Conservation (phyloP, 2,888 invertebrate genomes). For the Cremastinae sp. region DNA sequence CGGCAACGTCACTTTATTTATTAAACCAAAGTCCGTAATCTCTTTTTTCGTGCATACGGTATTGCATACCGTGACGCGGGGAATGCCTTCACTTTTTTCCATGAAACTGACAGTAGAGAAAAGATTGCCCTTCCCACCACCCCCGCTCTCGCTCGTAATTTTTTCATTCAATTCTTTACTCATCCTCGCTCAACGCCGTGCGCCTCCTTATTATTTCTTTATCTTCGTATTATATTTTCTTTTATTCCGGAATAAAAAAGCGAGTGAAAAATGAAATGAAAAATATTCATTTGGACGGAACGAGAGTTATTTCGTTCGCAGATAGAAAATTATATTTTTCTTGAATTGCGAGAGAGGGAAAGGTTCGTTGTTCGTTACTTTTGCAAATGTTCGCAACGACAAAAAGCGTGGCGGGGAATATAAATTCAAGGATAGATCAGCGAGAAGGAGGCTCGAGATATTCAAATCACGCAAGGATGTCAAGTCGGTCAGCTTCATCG, state of each 20-base stretch:
- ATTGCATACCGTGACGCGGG: constrained; percentile 18
- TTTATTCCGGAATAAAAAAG: background rate
- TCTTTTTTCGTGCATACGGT: constrained; percentile 2
- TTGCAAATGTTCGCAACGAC: too few species aligned
- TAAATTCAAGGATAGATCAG: background rate
- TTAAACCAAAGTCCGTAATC: constrained; percentile 62
- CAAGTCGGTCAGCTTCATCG: constrained; percentile 43
- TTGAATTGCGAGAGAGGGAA: too few species aligned
- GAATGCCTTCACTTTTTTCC: constrained; percentile 8
- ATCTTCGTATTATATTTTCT: too few species aligned
- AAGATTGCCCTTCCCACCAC: background rate
- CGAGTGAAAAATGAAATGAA: background rate
- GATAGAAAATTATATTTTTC: too few species aligned
- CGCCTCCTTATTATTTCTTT: too few species aligned
- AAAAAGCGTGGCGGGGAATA: too few species aligned
- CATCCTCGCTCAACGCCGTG: too few species aligned
- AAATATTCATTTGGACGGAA: background rate
- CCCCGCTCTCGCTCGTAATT: too few species aligned
- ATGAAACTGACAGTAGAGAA: constrained; percentile 38
- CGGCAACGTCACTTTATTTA: constrained; percentile 66
- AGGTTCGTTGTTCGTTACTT: too few species aligned
- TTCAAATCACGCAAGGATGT: background rate
- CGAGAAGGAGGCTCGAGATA: background rate
- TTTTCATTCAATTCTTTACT: too few species aligned
- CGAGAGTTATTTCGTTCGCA: too few species aligned